phyloP scores from a whole-genome alignment of 2,888 invertebrate genomes.

The Cheilosia vulpina region DNA sequence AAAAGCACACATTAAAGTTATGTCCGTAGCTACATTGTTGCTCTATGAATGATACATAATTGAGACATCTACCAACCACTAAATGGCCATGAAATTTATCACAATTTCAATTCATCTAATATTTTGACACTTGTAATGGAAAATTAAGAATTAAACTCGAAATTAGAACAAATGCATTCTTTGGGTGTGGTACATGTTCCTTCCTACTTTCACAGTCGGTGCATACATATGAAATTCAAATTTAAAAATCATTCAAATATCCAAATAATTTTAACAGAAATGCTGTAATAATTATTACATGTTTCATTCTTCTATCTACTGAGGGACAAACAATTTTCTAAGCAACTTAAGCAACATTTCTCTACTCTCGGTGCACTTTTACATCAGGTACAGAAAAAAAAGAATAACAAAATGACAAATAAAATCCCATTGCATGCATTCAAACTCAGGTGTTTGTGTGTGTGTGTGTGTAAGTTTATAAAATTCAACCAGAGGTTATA shows the following conservation, averaged over 20 bases:
- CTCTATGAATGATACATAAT: too few species aligned
- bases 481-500: constrained; percentile 55
- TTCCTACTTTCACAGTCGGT: too few species aligned
- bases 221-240: too few species aligned
- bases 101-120: background rate
- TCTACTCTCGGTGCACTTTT: constrained; percentile 61
- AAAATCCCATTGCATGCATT: constrained; percentile 58
- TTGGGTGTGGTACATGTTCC: constrained; percentile 8
- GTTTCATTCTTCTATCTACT: background rate
- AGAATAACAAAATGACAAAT: constrained; percentile 14
- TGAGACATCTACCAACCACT: background rate
- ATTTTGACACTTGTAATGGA: background rate
- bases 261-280: too few species aligned
- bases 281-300: background rate
- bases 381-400: constrained; percentile 29
- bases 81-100: background rate
- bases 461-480: constrained; percentile 37
- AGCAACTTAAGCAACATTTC: constrained; percentile 4
- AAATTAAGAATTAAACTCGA: background rate
- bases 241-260: too few species aligned
- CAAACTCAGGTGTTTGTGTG: constrained; percentile 39
- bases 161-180: background rate
- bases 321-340: background rate
- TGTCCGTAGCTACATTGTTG: too few species aligned
- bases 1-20: too few species aligned